Conservation (phyloP, 2,797 vertebrate species). For the Lithobates sylvaticus region DNA sequence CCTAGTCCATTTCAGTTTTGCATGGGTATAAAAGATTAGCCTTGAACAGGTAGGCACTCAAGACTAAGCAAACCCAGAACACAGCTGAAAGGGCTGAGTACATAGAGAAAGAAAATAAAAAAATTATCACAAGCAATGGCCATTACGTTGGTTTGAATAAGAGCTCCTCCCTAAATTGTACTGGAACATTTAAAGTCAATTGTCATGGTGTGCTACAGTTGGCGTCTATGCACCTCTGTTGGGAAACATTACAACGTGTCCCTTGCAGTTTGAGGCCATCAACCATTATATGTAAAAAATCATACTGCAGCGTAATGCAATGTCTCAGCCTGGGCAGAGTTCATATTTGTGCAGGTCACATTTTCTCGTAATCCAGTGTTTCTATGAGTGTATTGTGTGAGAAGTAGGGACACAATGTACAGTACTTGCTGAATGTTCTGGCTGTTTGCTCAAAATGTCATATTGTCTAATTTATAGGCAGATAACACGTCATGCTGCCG, state of each 20-base stretch:
- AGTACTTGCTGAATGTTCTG: background rate
- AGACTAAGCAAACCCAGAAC: too few species aligned
- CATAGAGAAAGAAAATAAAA: too few species aligned
- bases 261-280: background rate
- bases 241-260: background rate
- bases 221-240: background rate
- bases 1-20: too few species aligned
- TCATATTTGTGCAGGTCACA: slow-evolving; percentile 1
- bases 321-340: background rate
- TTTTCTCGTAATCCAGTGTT: background rate
- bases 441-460: slow-evolving; percentile 4
- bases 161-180: background rate
- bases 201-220: background rate
- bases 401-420: slow-evolving; percentile 20
- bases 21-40: too few species aligned
- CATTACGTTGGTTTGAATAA: too few species aligned
- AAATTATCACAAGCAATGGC: too few species aligned
- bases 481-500: slow-evolving; percentile 1
- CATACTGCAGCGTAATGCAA: background rate
- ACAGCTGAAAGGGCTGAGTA: too few species aligned
- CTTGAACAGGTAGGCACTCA: too few species aligned
- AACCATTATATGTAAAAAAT: background rate
- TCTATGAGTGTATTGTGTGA: slow-evolving; percentile 20
- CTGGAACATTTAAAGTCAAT: background rate
- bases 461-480: slow-evolving; percentile 16